phyloP scores from a whole-genome alignment of 2,797 vertebrate genomes.

The Crocidura indochinensis region DNA sequence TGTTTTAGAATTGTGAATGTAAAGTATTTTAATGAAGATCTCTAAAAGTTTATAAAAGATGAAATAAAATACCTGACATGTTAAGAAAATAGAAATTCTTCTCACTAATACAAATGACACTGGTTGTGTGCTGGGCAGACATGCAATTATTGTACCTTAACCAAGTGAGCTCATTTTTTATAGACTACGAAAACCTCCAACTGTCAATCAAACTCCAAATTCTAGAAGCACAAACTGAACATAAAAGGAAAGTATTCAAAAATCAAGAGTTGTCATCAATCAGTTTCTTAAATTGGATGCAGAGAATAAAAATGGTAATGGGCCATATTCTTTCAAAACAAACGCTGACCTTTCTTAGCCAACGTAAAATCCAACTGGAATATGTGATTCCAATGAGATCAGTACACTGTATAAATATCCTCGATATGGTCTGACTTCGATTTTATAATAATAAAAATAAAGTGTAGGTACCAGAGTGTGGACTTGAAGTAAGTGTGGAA shows the following conservation, averaged over 20 bases:
- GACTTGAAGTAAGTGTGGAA: conserved; percentile 89
- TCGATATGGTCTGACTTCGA: conserved; percentile 62
- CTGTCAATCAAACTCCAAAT: conserved; percentile 50
- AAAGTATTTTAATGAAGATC: conserved; percentile 64
- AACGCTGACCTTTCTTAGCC: conserved; percentile 53
- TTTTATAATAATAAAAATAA: conserved; percentile 81
- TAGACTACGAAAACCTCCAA: conserved; percentile 59
- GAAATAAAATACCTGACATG: conserved; percentile 6
- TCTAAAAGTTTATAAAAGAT: conserved; percentile 63
- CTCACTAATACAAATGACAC: conserved; percentile 42
- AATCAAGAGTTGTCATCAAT: conserved; percentile 65
- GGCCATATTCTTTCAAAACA: conserved; percentile 72
- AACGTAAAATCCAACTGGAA: conserved; percentile 61
- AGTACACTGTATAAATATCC: conserved; percentile 63
- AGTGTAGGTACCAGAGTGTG: conserved; percentile 92
- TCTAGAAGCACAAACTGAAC: conserved; percentile 66
- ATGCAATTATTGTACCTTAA: conserved; percentile 47
- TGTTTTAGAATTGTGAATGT: conserved; percentile 59
- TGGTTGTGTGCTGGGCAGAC: conserved; percentile 36
- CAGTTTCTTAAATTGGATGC: conserved; percentile 67
- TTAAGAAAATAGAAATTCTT: conserved; percentile 58
- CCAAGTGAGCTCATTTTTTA: conserved; percentile 61
- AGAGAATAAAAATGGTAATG: conserved; percentile 48
- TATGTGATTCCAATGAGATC: conserved; percentile 61
- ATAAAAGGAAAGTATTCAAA: conserved; percentile 57